phyloP scores from a whole-genome alignment of 2,888 invertebrate genomes.

The Andrena haemorrhoa region DNA sequence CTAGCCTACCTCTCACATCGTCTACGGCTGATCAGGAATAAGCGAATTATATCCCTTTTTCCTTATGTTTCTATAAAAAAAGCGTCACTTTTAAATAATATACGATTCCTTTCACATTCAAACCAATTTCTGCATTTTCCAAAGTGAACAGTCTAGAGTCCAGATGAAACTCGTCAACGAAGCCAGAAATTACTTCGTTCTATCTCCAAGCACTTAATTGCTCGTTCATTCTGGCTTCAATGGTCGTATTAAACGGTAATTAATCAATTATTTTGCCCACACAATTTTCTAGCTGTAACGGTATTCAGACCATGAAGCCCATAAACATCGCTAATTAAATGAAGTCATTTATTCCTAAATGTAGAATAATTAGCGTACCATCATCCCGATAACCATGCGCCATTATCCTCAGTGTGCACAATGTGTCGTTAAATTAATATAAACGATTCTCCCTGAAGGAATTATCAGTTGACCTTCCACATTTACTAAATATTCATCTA shows the following conservation, averaged over 20 bases:
- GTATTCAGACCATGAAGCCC: conserved; percentile 34
- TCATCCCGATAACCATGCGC: not conserved
- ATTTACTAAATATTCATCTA: conserved; percentile 1
- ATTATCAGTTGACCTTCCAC: conserved; percentile 5
- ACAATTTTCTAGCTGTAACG: not conserved
- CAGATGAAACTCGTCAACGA: not conserved
- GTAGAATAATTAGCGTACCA: conserved; percentile 5
- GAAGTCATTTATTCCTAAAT: conserved; percentile 11
- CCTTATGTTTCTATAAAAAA: not conserved
- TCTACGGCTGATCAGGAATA: not conserved
- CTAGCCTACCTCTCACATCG: conserved; percentile 73
- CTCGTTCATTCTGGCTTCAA: not conserved
- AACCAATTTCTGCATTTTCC: not conserved
- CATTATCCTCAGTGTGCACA: conserved; percentile 19
- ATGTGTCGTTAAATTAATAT: conserved; percentile 15
- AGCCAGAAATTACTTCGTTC: not conserved
- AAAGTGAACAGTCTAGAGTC: not conserved
- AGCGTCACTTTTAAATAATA: not conserved
- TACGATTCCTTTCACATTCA: not conserved
- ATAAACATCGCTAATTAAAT: not conserved
- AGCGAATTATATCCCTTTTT: conserved; percentile 6
- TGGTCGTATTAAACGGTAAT: not conserved
- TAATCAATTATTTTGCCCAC: conserved; percentile 9
- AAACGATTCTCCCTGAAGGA: not conserved
- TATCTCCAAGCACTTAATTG: not conserved